These are phyloP conservation scores for Bombus turneri DNA, from an alignment of 1,140 invertebrate species.

Conservation along the genomic window DNA sequence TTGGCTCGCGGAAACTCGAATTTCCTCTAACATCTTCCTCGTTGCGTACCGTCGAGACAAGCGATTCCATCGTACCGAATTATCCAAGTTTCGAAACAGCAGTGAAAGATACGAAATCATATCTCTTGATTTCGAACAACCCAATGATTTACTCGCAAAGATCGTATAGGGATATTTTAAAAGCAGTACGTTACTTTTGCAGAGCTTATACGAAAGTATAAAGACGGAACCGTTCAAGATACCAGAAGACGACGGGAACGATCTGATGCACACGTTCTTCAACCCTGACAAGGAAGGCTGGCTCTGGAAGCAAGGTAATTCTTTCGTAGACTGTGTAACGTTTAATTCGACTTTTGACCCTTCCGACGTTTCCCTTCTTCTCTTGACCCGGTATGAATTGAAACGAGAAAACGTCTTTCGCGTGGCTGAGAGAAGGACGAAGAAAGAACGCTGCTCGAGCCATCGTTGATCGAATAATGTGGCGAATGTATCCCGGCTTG, in stretches of 20 bases:
- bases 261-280: conserved; percentile 99
- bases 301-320: conserved; percentile 98
- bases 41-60: too few relatives aligned
- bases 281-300: conserved; percentile 99
- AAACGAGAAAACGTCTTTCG: conserved; percentile 20
- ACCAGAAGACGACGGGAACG: conserved; percentile 99
- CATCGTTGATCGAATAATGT: conserved; percentile 6
- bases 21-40: background rate
- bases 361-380: conserved; percentile 12
- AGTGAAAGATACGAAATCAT: too few relatives aligned
- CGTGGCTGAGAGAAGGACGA: conserved; percentile 2
- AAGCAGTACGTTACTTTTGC: conserved; percentile 50
- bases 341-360: background rate
- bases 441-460: conserved; percentile 15
- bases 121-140: background rate
- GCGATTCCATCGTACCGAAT: background rate
- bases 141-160: background rate
- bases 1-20: background rate
- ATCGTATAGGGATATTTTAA: background rate
- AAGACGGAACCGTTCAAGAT: conserved; percentile 99
- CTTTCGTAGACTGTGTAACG: background rate
- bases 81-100: background rate
- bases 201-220: conserved; percentile 98
- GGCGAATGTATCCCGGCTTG: conserved; percentile 5
- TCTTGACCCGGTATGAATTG: conserved; percentile 24